Evolutionary conservation across 2,888 invertebrate genomes (phyloP), one percentile per base, ranked within the genome.

Genomic region (Yponomeuta evonymella): DNA sequence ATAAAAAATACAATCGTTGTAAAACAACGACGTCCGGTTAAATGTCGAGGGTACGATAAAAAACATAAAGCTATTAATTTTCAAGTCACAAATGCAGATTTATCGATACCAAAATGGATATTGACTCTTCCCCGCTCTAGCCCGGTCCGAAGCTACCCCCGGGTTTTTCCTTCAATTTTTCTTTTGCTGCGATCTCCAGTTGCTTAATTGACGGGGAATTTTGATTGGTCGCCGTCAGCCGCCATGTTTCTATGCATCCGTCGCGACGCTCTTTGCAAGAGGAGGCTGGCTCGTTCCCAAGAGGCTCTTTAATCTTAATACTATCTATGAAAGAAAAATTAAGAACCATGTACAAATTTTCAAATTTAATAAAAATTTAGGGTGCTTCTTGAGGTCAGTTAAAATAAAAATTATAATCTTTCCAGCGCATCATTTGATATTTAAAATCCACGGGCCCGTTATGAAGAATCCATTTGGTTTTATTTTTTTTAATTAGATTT

Each of bases 201-300:
- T 87, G 84, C 87, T 91, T 92, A 92, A 92, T 92, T 92, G 91
- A 89, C 89, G 90, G 88, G 85, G 90, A 90, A 91, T 91, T 91
- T 91, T 91, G 91, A 92, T 92, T 92, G 90, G 90, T 88, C 86
- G 80, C 82, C 81, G 79, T 81, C 80, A 80, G 79, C 76, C 85
- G 87, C 87, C 86, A 88, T 89, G 89, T 90, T 88, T 87, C 90
- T 89, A 88, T 89, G 89, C 90, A 88, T 88, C 87, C 86, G 83
- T 81, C 83, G 86, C 82, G 83, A 79, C 84, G 80, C 73, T 74
- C 78, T 79, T 79, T 77, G 75, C 75, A 6, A 36, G 51, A 58
- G 51, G 15, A 58, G 51, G 15, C 51, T 3, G 51, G 51, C 51
- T 58, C 4, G 4, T 58, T 58, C 51, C 51, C 51, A 58, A 58